phyloP scores from a whole-genome alignment of 2,797 vertebrate genomes.

The Valencia hispanica region DNA sequence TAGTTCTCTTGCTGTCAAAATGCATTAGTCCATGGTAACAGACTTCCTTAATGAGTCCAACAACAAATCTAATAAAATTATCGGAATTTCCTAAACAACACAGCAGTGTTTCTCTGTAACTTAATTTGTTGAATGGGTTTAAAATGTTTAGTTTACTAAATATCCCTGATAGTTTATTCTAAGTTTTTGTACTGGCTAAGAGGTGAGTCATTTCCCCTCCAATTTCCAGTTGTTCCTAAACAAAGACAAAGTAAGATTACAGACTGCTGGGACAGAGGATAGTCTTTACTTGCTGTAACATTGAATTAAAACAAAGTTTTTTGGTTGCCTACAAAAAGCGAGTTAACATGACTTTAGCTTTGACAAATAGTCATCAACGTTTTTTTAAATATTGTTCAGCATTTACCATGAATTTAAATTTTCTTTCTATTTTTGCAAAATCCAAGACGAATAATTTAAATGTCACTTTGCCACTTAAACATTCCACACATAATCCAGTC shows the following conservation, averaged over 20 bases:
- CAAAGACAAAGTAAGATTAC: conserved; percentile 27
- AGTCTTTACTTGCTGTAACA: conserved; percentile 20
- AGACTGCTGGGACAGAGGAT: not conserved
- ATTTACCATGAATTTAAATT: not conserved
- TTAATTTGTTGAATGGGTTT: conserved; percentile 19
- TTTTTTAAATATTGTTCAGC: not conserved
- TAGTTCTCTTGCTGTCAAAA: conserved; percentile 26
- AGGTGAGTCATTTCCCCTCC: conserved; percentile 44
- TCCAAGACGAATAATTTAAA: conserved; percentile 18
- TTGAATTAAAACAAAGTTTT: conserved; percentile 4
- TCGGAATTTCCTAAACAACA: not conserved
- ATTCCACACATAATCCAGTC: conserved; percentile 4
- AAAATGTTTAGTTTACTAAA: conserved; percentile 38
- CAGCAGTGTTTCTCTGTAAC: not conserved
- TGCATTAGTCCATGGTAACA: conserved; percentile 31
- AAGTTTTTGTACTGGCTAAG: conserved; percentile 21
- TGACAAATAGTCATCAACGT: too few species aligned
- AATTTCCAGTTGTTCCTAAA: conserved; percentile 32
- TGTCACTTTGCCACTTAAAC: not conserved
- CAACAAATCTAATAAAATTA: conserved; percentile 23
- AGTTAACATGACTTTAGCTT: not conserved
- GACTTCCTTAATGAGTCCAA: conserved; percentile 35
- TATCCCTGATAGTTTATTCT: conserved; percentile 30
- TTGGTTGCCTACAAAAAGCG: not conserved
- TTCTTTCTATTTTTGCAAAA: conserved; percentile 10